Evolutionary conservation across 2,113 vertebrate species (phyloP).

Genomic region (Cyanoliseus patagonus): DNA sequence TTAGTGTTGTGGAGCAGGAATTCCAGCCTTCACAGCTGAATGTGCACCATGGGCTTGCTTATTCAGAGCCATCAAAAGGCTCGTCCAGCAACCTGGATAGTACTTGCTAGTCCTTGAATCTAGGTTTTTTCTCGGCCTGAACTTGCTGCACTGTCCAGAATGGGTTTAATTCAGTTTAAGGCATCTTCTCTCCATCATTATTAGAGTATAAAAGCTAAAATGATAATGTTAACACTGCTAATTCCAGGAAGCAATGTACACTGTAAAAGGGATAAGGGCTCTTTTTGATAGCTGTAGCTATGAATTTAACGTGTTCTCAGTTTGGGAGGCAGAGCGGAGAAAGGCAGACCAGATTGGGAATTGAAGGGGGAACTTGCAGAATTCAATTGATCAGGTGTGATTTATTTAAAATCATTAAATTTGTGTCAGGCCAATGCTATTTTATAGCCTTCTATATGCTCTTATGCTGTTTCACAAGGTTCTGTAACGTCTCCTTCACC

Average conservation of each 20-base stretch:
- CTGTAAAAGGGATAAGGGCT: background rate
- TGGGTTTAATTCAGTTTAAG: background rate
- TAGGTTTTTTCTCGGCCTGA: background rate
- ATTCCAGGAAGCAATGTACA: background rate
- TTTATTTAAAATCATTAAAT: background rate
- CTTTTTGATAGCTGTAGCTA: no score
- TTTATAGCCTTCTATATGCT: background rate
- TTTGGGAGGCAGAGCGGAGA: background rate
- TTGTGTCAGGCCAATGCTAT: background rate
- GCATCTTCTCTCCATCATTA: background rate
- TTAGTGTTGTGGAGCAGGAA: background rate
- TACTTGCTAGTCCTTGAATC: fast-evolving
- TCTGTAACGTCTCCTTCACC: background rate
- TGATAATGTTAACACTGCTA: background rate
- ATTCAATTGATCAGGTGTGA: background rate
- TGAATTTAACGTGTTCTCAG: background rate
- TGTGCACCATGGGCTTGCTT: fast-evolving
- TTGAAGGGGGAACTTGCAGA: background rate
- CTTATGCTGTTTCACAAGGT: background rate
- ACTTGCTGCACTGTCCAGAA: background rate
- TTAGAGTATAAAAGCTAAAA: background rate
- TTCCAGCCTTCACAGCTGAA: background rate
- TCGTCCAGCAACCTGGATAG: fast-evolving
- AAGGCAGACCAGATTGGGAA: background rate
- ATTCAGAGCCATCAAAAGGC: background rate